phyloP scores from a whole-genome alignment of 2,113 vertebrate species.

The Elanoides forficatus region DNA sequence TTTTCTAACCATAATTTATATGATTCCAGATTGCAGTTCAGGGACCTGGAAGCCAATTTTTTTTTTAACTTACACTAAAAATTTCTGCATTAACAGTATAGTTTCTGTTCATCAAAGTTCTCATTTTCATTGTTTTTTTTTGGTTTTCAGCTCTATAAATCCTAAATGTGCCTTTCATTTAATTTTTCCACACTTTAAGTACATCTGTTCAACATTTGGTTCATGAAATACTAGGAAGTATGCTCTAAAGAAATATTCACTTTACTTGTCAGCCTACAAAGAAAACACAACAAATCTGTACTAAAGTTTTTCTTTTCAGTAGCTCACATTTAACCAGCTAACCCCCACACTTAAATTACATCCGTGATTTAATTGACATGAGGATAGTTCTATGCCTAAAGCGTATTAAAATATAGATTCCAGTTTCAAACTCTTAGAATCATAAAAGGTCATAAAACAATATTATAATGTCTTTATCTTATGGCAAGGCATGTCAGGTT shows the following conservation, averaged over 20 bases:
- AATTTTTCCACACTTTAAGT: conserved; percentile 68
- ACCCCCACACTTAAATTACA: conserved; percentile 5
- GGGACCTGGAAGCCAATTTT: neutral
- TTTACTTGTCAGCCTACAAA: conserved; percentile 45
- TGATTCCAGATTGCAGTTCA: neutral
- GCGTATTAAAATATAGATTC: neutral
- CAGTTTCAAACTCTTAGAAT: neutral
- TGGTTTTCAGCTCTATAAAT: conserved; percentile 72
- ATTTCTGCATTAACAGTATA: conserved; percentile 8
- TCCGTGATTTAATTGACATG: neutral
- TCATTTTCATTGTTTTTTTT: conserved; percentile 64
- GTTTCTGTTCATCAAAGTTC: conserved; percentile 57
- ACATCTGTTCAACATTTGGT: conserved; percentile 78
- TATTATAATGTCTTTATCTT: neutral
- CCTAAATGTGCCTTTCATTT: conserved; percentile 73
- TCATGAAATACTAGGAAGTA: conserved; percentile 40
- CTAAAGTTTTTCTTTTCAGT: neutral
- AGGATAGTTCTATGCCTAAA: neutral
- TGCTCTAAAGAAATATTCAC: conserved; percentile 46
- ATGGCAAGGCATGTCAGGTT: neutral
- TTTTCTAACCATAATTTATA: neutral
- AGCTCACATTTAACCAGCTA: neutral
- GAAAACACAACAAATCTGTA: neutral
- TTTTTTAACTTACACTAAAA: conserved; percentile 18
- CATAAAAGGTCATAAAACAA: neutral